Evolutionary conservation across 2,797 vertebrate species (phyloP).

Genomic region (Notolepis coatsorum): DNA sequence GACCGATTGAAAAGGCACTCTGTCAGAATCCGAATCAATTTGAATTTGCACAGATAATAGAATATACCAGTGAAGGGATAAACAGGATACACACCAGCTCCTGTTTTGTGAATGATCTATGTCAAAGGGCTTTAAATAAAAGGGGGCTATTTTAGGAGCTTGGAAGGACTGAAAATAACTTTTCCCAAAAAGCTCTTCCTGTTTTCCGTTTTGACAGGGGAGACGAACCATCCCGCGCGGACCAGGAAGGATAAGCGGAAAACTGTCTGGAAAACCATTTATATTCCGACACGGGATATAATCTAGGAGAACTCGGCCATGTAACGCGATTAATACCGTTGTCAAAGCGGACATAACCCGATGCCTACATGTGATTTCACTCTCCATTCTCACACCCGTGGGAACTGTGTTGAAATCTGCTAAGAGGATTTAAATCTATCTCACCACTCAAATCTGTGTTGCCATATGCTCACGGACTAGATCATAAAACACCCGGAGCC

Average conservation of each 20-base stretch:
- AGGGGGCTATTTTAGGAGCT: slow-evolving; percentile 36
- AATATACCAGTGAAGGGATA: slow-evolving; percentile 1
- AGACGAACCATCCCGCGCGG: slow-evolving; percentile 8
- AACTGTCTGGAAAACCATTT: slow-evolving; percentile 1
- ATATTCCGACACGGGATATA: slow-evolving; percentile 4
- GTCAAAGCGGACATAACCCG: slow-evolving; percentile 39
- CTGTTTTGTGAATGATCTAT: slow-evolving; percentile 23
- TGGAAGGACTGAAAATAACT: slow-evolving; percentile 28
- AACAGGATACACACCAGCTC: slow-evolving; percentile 33
- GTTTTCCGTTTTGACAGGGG: slow-evolving; percentile 6
- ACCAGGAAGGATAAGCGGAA: background rate
- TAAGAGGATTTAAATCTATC: slow-evolving; percentile 40
- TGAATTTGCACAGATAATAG: background rate
- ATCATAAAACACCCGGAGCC: background rate
- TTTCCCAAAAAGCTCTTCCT: background rate
- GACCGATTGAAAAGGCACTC: background rate
- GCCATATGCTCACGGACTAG: slow-evolving; percentile 6
- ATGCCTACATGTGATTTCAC: slow-evolving; percentile 53
- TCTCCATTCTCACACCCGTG: slow-evolving; percentile 38
- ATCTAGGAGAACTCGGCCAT: slow-evolving; percentile 33
- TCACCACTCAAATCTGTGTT: slow-evolving; percentile 49
- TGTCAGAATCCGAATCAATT: background rate
- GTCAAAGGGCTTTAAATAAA: slow-evolving; percentile 26
- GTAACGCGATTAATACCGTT: slow-evolving; percentile 49
- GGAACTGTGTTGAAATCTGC: slow-evolving; percentile 44